phyloP scores from a whole-genome alignment of 2,113 vertebrate species.

The Podiceps cristatus region DNA sequence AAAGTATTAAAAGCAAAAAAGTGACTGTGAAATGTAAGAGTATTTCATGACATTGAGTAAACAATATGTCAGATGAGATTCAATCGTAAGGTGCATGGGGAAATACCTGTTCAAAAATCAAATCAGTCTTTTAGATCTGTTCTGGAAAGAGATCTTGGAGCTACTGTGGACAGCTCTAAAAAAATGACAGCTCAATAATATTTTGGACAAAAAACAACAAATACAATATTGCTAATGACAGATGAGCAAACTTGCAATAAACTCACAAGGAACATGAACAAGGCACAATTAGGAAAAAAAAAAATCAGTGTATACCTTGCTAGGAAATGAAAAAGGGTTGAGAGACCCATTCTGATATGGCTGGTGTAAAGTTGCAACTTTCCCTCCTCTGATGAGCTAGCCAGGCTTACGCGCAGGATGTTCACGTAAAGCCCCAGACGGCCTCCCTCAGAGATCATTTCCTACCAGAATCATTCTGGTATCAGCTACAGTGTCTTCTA shows the following conservation, averaged over 20 bases:
- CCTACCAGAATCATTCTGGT: neutral
- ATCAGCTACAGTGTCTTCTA: neutral
- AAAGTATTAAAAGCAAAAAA: neutral
- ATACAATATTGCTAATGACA: neutral
- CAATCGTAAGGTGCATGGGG: neutral
- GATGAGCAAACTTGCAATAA: neutral
- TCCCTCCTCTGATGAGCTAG: neutral
- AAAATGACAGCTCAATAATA: neutral
- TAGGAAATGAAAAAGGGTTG: neutral
- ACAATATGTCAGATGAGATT: neutral
- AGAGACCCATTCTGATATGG: neutral
- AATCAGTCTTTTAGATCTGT: neutral
- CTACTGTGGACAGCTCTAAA: neutral
- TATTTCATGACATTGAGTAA: neutral
- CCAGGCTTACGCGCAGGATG: rapidly evolving
- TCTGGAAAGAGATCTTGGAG: neutral
- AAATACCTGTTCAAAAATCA: neutral
- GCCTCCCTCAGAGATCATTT: neutral
- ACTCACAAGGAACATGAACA: neutral
- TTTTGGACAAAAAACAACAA: neutral
- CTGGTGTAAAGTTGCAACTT: neutral
- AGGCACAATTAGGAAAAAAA: neutral
- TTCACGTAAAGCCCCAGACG: neutral
- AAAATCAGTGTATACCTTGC: neutral
- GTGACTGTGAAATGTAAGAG: neutral